Evolutionary conservation across 2,113 vertebrate species (phyloP), one percentile per base, ranked within the genome.

Genomic region (Pteronura brasiliensis): DNA sequence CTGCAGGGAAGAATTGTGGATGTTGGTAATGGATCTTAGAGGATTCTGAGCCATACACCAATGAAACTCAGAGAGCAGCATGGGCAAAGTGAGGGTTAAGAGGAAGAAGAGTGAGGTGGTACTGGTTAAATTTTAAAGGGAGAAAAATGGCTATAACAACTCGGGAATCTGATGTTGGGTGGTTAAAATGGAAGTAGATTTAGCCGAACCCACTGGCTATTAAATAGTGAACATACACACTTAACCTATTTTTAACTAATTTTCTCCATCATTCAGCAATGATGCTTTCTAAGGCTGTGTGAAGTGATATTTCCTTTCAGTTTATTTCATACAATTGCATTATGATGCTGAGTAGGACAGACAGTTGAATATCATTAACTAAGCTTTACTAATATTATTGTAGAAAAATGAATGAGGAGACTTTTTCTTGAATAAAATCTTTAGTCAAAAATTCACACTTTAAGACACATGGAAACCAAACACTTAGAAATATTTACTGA

Each of bases 401-500:
- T 44, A 90, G 69, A 84, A 87, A 96, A 95, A 89, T 91, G 61
- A 94, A 55, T 95, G 63, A 92, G 82, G 13, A 93, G 49, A 0
- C 42, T 93, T 97, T 93, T 65, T 69, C 59, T 83, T 71, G 25
- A 97, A 95, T 57, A 97, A 97, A 96, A 90, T 15, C 34, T 84
- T 83, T 77, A 77, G 82, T 85, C 29, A 97, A 93, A 84, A 92
- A 93, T 96, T 97, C 91, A 95, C 83, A 96, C 80, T 95, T 94
- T 96, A 90, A 96, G 88, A 85, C 49, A 79, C 65, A 80, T 76
- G 42, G 72, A 90, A 86, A 95, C 47, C 61, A 96, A 98, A 95
- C 47, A 97, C 87, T 97, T 83, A 88, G 57, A 96, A 98, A 97
- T 97, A 95, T 90, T 98, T 98, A 95, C 81, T 74, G 69, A 91